Evolutionary conservation across 2,888 invertebrate species (phyloP).

Genomic region (Lysandra coridon): DNA sequence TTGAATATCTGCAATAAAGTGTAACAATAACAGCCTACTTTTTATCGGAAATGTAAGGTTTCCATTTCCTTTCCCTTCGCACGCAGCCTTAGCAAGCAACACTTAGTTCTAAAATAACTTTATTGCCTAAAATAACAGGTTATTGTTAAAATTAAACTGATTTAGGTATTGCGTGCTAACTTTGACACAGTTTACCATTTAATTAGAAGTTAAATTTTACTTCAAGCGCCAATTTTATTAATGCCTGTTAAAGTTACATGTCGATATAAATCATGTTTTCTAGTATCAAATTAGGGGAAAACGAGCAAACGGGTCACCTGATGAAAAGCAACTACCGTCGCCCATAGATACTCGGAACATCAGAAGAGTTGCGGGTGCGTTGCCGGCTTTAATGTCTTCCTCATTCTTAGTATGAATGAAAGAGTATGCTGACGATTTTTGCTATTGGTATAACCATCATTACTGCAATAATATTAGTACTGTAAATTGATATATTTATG

Average conservation of each 20-base stretch:
- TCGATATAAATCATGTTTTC: background rate
- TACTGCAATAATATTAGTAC: too few relatives aligned
- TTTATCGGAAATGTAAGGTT: too few relatives aligned
- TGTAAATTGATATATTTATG: too few relatives aligned
- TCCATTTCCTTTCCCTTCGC: background rate
- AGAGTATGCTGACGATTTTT: too few relatives aligned
- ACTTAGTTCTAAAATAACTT: background rate
- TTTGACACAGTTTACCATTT: background rate
- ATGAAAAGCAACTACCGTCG: background rate
- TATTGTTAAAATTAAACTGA: background rate
- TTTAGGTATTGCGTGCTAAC: background rate
- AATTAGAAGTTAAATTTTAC: background rate
- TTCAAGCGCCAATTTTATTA: background rate
- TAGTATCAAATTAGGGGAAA: background rate
- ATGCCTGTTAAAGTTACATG: background rate
- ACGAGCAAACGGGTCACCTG: background rate
- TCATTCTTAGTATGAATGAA: too few relatives aligned
- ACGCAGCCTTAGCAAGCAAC: background rate
- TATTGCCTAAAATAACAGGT: background rate
- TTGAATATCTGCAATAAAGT: too few relatives aligned
- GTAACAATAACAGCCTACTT: too few relatives aligned
- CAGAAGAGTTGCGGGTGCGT: too few relatives aligned
- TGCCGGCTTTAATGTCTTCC: too few relatives aligned
- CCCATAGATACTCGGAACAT: background rate
- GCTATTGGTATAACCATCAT: too few relatives aligned